phyloP scores from a whole-genome alignment of 2,888 invertebrate genomes.

The Rhingia campestris region DNA sequence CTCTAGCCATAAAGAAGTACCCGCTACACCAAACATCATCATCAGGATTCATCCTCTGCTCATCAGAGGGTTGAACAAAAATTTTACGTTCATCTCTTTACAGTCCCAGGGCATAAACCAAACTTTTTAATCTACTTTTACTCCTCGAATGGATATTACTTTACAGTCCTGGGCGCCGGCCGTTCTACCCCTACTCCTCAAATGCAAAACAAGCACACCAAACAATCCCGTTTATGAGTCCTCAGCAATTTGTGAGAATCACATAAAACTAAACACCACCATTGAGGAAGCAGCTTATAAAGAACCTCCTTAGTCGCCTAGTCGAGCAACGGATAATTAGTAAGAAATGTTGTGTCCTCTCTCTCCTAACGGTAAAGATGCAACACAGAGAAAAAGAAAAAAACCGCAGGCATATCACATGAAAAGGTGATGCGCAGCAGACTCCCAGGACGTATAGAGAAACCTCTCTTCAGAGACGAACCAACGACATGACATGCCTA shows the following conservation, averaged over 20 bases:
- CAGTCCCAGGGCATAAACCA: slow-evolving; percentile 67
- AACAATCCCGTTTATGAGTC: slow-evolving; percentile 68
- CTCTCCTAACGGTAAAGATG: neutral
- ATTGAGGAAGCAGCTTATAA: neutral
- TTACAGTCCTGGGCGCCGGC: slow-evolving; percentile 20
- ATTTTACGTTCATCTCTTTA: slow-evolving; percentile 62
- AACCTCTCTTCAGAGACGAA: slow-evolving; percentile 11
- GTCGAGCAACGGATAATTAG: slow-evolving; percentile 69
- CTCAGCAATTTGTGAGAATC: slow-evolving; percentile 63
- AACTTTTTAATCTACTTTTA: slow-evolving; percentile 71
- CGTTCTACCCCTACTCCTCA: neutral
- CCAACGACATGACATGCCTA: slow-evolving; percentile 59
- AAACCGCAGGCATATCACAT: slow-evolving; percentile 60
- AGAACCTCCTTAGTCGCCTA: slow-evolving; percentile 42
- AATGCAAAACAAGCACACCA: slow-evolving; percentile 33
- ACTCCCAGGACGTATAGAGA: slow-evolving; percentile 30
- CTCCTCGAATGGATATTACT: slow-evolving; percentile 53
- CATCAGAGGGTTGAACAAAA: slow-evolving; percentile 26
- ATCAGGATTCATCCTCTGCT: slow-evolving; percentile 19
- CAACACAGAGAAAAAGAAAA: slow-evolving; percentile 3
- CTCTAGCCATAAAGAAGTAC: slow-evolving; percentile 3
- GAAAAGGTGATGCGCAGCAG: slow-evolving; percentile 28
- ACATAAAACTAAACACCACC: slow-evolving; percentile 59
- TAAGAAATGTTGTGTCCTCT: slow-evolving; percentile 39
- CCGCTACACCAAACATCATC: slow-evolving; percentile 35